phyloP scores from a whole-genome alignment of 2,888 invertebrate species.

The Ctena decussata region DNA sequence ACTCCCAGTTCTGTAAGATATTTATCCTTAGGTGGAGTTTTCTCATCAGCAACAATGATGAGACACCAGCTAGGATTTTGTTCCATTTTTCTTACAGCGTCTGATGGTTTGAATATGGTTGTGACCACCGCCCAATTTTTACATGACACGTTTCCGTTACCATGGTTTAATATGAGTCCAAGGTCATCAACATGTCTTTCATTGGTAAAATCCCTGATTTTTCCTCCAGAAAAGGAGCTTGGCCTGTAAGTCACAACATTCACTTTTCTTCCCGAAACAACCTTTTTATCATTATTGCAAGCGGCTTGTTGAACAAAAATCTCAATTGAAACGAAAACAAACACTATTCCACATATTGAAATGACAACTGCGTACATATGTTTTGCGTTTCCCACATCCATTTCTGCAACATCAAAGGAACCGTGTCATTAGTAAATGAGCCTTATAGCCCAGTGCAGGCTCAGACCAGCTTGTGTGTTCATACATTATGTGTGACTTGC shows the following conservation, averaged over 20 bases:
- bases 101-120: conserved; percentile 11
- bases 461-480: no score
- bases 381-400: no score
- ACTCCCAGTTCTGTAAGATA: neutral
- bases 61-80: conserved; percentile 6
- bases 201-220: neutral
- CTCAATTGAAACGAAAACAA: neutral
- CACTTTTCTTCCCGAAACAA: no score
- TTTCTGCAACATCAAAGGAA: no score
- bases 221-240: neutral
- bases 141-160: neutral
- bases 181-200: neutral
- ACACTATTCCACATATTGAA: neutral
- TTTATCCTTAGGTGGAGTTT: neutral
- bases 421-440: no score
- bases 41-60: conserved; percentile 18
- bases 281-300: no score
- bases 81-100: neutral
- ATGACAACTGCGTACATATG: neutral
- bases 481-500: no score
- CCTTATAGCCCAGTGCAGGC: no score
- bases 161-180: neutral
- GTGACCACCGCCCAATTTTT: conserved; percentile 21
- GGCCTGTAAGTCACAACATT: neutral
- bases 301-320: neutral